These are phyloP conservation scores for Helicoverpa assulta DNA, from an alignment of 2,888 invertebrate species.

Conservation along the genomic window DNA sequence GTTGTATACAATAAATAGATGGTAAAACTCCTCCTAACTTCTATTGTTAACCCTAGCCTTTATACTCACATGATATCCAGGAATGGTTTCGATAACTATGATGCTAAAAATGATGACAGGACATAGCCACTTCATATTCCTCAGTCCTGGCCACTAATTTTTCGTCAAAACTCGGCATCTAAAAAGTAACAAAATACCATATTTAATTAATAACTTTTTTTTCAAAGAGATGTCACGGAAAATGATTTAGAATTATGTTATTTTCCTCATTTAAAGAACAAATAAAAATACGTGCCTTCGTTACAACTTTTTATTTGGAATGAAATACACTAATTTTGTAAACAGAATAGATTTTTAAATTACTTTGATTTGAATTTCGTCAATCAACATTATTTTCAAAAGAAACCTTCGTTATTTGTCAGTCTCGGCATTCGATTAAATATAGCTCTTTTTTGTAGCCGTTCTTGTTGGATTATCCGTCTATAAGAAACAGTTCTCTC, in stretches of 20 bases:
- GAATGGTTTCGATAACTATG: conserved; percentile 72
- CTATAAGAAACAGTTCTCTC: too few relatives aligned
- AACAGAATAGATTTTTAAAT: too few relatives aligned
- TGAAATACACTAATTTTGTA: too few relatives aligned
- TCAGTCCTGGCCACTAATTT: conserved; percentile 64
- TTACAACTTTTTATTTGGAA: conserved; percentile 17
- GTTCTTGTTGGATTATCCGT: too few relatives aligned
- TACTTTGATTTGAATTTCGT: too few relatives aligned
- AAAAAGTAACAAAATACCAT: conserved; percentile 29
- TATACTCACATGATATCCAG: conserved; percentile 75
- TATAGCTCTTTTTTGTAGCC: too few relatives aligned
- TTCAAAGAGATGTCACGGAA: not conserved
- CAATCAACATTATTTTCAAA: too few relatives aligned
- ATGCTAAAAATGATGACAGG: conserved; percentile 73
- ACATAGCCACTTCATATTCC: conserved; percentile 82
- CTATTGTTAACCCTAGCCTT: too few relatives aligned
- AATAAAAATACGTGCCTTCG: conserved; percentile 33
- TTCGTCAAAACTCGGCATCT: conserved; percentile 79
- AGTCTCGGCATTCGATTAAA: too few relatives aligned
- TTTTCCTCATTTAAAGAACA: conserved; percentile 35
- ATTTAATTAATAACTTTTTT: not conserved
- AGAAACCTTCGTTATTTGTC: too few relatives aligned
- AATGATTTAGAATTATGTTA: conserved; percentile 17
- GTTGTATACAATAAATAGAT: too few relatives aligned
- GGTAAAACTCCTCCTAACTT: too few relatives aligned